Evolutionary conservation across 2,797 vertebrate genomes (phyloP), one percentile per base, ranked within the genome.

Genomic region (Xiphorhynchus erythropygius): DNA sequence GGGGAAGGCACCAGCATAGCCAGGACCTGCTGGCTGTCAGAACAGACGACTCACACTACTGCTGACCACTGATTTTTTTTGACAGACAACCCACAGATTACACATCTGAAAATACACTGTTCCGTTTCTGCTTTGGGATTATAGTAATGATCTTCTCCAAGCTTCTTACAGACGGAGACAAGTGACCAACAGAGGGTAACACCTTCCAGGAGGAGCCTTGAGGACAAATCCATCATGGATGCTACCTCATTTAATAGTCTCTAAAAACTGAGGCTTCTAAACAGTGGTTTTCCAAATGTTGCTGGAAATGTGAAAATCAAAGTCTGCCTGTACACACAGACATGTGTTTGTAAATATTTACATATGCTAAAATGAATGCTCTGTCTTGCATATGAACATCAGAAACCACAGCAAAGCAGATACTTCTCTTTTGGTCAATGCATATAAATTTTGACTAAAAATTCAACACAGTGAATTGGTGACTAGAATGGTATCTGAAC

Each of bases 51-150:
- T 60, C 69, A 32, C 33, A 18, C 1, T 42, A 68, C 53, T 75
- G 53, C 42, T 73, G 65, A 76, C 65, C 49, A 55, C 39, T 18
- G 63, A 50, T 44, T 47, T 70, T 42, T 93, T 94, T 52, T 68
- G 76, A 89, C 63, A 93, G 69, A 55, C n/a, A 80, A 83, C 39
- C 10, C 12, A 32, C 0, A 7, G 85, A 90, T 86, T 84, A 88
- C 50, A 68, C 57, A 76, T 90, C 91, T 91, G 93, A 94, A 97
- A 94, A 94, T 60, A 92, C 67, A 82, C 57, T 24, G 64, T 35
- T 73, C 35, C 33, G 46, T 33, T 91, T 91, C 89, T 91, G 55
- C 76, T 59, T 65, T 82, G 47, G 55, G 56, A 87, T 84, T 90
- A 90, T 50, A 89, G 70, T 25, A 84, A 62, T 14, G 60, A 91